Evolutionary conservation across 2,888 invertebrate genomes (phyloP).

Genomic region (Calameuta idolon): DNA sequence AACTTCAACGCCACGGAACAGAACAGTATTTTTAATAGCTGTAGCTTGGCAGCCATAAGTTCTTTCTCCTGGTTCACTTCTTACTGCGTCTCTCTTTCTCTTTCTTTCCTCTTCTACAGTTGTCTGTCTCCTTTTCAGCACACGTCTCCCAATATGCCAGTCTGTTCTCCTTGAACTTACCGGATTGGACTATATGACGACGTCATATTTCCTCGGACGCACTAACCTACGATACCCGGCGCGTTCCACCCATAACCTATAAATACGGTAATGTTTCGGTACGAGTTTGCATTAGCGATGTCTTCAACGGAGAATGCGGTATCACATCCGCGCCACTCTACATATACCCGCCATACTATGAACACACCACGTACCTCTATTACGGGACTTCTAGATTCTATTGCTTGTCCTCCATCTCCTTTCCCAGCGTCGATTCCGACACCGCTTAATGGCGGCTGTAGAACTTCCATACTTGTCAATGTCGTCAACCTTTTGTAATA

Average conservation of each 20-base stretch:
- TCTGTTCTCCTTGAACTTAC: slow-evolving; percentile 19
- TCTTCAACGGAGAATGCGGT: neutral
- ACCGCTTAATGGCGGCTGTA: neutral
- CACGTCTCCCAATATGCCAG: neutral
- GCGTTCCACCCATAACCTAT: neutral
- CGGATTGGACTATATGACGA: slow-evolving; percentile 5
- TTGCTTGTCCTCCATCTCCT: neutral
- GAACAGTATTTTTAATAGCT: slow-evolving; percentile 25
- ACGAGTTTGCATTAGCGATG: neutral
- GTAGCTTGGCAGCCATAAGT: slow-evolving; percentile 2
- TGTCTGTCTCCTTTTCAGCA: neutral
- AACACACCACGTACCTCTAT: neutral
- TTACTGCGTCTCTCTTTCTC: neutral
- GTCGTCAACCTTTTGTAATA: neutral
- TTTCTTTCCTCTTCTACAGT: slow-evolving; percentile 1
- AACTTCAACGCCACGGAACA: slow-evolving; percentile 22
- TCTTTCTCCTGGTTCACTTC: slow-evolving; percentile 17
- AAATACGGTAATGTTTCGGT: neutral
- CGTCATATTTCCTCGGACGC: neutral
- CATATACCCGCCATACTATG: neutral
- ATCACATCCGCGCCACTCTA: neutral
- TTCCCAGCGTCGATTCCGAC: neutral
- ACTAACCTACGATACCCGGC: slow-evolving; percentile 18
- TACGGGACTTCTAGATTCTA: neutral
- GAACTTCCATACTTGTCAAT: neutral